Evolutionary conservation across 1,140 invertebrate genomes (phyloP).

Genomic region (Pogonognathellus flavescens): DNA sequence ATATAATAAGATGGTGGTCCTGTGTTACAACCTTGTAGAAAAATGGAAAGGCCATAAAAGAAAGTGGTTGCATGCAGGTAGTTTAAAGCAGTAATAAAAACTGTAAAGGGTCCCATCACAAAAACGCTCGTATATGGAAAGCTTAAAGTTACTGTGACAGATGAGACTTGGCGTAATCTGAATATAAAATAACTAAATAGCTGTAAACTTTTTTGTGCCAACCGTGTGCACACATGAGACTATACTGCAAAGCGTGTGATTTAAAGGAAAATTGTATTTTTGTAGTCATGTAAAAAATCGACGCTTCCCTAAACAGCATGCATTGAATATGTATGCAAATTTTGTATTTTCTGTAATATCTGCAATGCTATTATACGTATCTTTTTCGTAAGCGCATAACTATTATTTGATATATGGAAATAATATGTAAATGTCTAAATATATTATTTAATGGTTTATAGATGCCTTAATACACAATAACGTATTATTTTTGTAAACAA

Average conservation of each 20-base stretch:
- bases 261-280: background rate
- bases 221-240: background rate
- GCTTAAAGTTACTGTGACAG: conserved; percentile 44
- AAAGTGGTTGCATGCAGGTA: conserved; percentile 12
- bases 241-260: no score
- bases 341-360: background rate
- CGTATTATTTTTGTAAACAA: no score
- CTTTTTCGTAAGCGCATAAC: no score
- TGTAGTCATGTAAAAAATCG: background rate
- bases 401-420: no score
- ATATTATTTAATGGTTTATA: no score
- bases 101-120: background rate
- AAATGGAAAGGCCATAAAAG: conserved; percentile 29
- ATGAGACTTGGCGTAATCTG: conserved; percentile 35
- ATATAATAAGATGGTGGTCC: background rate
- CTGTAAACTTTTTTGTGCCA: conserved; percentile 12
- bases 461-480: no score
- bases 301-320: background rate
- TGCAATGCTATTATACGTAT: background rate
- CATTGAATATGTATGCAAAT: background rate
- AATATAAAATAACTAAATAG: conserved; percentile 41
- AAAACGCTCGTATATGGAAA: conserved; percentile 6
- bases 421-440: no score
- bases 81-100: conserved; percentile 39
- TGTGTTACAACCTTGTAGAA: background rate